Percentiles rank a stretch among this genome's conserved stretches.
phyloP scores from a whole-genome alignment of 2,888 invertebrate species.

The Seladonia tumulorum region DNA sequence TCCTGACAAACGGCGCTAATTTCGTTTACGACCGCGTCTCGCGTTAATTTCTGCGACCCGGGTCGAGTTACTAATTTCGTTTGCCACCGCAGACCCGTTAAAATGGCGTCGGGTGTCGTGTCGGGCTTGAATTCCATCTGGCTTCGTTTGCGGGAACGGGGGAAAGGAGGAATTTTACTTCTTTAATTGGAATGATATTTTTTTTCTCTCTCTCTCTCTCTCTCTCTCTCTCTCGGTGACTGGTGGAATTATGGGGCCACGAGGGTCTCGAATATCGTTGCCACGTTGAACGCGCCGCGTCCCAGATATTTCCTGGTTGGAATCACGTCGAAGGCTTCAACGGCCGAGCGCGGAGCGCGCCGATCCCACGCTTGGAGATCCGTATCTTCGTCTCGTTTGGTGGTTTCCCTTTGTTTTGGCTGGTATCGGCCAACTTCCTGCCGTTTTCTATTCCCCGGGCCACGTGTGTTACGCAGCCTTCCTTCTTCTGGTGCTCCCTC shows the following conservation, averaged over 20 bases:
- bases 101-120: background rate
- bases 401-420: conserved; percentile 82
- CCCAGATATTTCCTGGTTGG: conserved; percentile 67
- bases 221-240: conserved; percentile 13
- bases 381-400: conserved; percentile 81
- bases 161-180: background rate
- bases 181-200: conserved; percentile 23
- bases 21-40: conserved; percentile 20
- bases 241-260: conserved; percentile 35
- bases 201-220: no score
- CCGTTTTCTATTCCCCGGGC: conserved; percentile 78
- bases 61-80: conserved; percentile 13
- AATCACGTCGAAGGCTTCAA: conserved; percentile 63
- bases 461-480: conserved; percentile 60
- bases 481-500: conserved; percentile 39
- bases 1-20: conserved; percentile 4
- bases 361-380: conserved; percentile 81
- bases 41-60: conserved; percentile 7
- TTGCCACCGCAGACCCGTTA: background rate
- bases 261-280: conserved; percentile 38
- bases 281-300: conserved; percentile 56
- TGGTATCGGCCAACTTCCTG: conserved; percentile 80
- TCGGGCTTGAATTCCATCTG: background rate
- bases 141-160: background rate
- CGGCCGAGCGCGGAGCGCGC: conserved; percentile 57